phyloP scores from a whole-genome alignment of 92 coral and sea anemone species.

The Phenganax stokvisi region DNA sequence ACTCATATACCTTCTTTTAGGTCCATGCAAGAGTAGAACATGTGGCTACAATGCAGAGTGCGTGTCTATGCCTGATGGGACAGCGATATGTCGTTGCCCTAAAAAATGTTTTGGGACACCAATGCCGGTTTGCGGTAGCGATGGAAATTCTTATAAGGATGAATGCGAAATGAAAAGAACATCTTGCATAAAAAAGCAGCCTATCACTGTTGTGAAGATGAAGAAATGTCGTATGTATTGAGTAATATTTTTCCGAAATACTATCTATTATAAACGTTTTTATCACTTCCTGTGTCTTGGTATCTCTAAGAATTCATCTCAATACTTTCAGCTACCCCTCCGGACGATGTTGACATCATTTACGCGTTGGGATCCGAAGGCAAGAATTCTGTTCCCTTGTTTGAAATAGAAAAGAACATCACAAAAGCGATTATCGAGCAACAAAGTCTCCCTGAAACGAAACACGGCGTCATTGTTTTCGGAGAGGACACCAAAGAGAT shows the following conservation, averaged over 20 bases:
- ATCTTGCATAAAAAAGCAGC: conserved; percentile 7
- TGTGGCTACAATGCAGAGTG: conserved; percentile 51
- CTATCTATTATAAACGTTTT: neutral
- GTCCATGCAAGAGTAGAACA: conserved; percentile 52
- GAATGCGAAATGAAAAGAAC: conserved; percentile 27
- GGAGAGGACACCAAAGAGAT: conserved; percentile 15
- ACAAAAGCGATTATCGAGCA: conserved; percentile 27
- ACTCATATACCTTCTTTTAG: conserved; percentile 69
- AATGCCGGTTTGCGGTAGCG: conserved; percentile 53
- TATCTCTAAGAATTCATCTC: neutral
- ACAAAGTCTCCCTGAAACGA: conserved; percentile 12
- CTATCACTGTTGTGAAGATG: neutral
- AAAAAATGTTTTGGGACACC: conserved; percentile 12
- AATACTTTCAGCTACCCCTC: conserved; percentile 5
- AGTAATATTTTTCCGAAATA: neutral
- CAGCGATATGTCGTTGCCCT: conserved; percentile 60
- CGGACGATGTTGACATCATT: conserved; percentile 21
- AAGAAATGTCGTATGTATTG: conserved; percentile 26
- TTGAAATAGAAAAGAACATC: conserved; percentile 26
- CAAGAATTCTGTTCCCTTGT: conserved; percentile 5
- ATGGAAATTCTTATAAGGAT: conserved; percentile 46
- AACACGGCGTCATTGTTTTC: conserved; percentile 26
- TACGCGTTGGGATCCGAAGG: conserved; percentile 26
- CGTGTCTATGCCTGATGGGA: conserved; percentile 48
- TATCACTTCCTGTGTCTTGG: neutral